A percentile compares a stretch with the other conserved stretches of the same genome.
Conservation (phyloP, 2,888 invertebrate genomes). For the Thysanoteuthis rhombus region DNA sequence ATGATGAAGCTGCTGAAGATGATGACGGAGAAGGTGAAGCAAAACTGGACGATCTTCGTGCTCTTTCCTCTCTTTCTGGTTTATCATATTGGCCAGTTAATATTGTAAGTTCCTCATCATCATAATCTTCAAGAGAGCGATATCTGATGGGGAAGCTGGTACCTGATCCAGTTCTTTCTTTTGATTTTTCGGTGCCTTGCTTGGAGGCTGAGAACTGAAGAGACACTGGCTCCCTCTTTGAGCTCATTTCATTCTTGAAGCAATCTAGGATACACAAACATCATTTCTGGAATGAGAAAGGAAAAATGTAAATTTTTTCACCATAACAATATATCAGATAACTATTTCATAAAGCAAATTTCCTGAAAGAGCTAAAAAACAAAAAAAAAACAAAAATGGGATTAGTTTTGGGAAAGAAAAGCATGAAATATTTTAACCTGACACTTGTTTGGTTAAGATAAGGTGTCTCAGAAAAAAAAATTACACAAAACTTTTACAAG, state of each 20-base stretch:
- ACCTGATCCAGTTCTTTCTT: constrained; percentile 22
- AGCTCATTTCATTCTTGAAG: constrained; percentile 32
- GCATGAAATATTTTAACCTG: too few species aligned
- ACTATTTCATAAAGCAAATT: too few species aligned
- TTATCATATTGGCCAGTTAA: constrained; percentile 54
- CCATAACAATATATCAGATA: too few species aligned
- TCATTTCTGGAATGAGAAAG: neutral
- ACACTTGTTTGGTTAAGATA: too few species aligned
- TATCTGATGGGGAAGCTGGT: constrained; percentile 47
- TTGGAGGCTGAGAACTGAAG: constrained; percentile 35
- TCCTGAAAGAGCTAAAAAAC: too few species aligned
- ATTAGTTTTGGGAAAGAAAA: too few species aligned
- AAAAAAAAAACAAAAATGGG: too few species aligned
- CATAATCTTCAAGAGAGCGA: constrained; percentile 54
- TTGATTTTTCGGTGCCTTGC: constrained; percentile 32
- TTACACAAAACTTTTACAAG: too few species aligned
- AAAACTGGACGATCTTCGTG: neutral
- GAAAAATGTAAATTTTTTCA: neutral
- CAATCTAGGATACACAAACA: neutral
- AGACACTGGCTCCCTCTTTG: constrained; percentile 30
- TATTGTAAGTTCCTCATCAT: constrained; percentile 53
- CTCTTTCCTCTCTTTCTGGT: constrained; percentile 34
- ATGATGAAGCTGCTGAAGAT: neutral
- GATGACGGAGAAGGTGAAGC: neutral
- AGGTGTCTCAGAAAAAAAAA: too few species aligned